Conservation (phyloP, 2,888 invertebrate genomes). For the Caradrina clavipalpis region DNA sequence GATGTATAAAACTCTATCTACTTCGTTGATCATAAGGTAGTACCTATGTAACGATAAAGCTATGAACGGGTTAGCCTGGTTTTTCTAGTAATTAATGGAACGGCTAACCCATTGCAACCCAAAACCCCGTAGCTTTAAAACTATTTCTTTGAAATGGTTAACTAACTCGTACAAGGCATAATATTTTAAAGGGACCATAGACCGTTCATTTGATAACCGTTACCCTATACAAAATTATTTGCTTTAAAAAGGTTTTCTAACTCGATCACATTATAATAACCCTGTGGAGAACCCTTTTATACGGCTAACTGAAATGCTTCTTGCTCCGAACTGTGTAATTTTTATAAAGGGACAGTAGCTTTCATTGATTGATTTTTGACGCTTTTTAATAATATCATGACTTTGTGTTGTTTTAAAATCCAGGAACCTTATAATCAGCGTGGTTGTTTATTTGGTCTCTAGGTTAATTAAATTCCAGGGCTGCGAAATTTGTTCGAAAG, state of each 20-base stretch:
- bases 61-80: not conserved
- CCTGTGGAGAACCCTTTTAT: not conserved
- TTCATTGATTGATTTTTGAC: not conserved
- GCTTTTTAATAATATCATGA: not conserved
- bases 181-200: not conserved
- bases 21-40: no score
- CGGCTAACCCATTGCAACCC: not conserved
- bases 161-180: not conserved
- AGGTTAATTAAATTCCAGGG: no score
- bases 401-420: no score
- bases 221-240: not conserved
- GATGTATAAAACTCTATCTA: not conserved
- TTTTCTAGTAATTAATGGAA: no score
- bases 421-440: no score
- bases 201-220: not conserved
- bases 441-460: no score
- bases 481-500: no score
- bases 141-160: not conserved
- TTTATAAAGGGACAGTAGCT: not conserved
- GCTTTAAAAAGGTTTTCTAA: not conserved
- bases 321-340: not conserved
- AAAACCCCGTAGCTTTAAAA: not conserved
- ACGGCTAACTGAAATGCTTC: not conserved
- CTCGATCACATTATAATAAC: not conserved
- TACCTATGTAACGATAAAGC: not conserved